These are phyloP conservation scores for Buathra laborator DNA, from an alignment of 2,888 invertebrate species.

Conservation along the genomic window DNA sequence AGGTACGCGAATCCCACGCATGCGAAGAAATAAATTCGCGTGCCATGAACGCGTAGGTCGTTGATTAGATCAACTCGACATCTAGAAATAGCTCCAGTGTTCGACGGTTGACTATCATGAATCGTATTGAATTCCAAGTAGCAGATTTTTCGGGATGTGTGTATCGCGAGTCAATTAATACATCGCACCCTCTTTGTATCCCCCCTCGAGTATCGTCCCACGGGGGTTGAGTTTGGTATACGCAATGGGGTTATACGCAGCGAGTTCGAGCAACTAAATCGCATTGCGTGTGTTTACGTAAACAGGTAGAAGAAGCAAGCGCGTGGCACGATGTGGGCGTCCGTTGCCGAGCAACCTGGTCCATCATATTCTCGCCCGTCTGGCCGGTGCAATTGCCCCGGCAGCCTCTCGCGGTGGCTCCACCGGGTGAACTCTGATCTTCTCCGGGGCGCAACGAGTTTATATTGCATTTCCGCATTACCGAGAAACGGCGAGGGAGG, in stretches of 20 bases:
- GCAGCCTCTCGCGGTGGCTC: not conserved
- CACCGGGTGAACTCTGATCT: slow-evolving; percentile 56
- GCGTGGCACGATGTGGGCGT: slow-evolving; percentile 79
- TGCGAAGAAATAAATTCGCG: no score
- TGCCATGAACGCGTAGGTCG: not conserved
- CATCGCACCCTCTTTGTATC: not conserved
- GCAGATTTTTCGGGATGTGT: not conserved
- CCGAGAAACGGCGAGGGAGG: not conserved
- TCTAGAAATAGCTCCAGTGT: not conserved
- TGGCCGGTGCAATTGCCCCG: slow-evolving; percentile 22
- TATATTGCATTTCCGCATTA: slow-evolving; percentile 58
- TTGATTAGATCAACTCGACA: not conserved
- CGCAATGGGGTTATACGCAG: slow-evolving; percentile 7
- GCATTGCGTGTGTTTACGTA: slow-evolving; percentile 55
- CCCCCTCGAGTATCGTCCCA: slow-evolving; percentile 6
- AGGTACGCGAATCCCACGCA: no score
- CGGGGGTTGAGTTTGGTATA: not conserved
- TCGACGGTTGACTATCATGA: slow-evolving; percentile 2
- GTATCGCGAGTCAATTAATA: not conserved
- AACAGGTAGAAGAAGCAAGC: slow-evolving; percentile 67
- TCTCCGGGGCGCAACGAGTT: slow-evolving; percentile 45
- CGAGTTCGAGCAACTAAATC: slow-evolving; percentile 24
- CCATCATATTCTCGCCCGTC: slow-evolving; percentile 34
- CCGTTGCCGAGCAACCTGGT: slow-evolving; percentile 79
- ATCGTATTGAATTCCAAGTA: slow-evolving; percentile 5